A percentile compares a stretch with the other conserved stretches of the same genome.
Conservation (phyloP, 2,888 invertebrate genomes). For the Pherbina coryleti region DNA sequence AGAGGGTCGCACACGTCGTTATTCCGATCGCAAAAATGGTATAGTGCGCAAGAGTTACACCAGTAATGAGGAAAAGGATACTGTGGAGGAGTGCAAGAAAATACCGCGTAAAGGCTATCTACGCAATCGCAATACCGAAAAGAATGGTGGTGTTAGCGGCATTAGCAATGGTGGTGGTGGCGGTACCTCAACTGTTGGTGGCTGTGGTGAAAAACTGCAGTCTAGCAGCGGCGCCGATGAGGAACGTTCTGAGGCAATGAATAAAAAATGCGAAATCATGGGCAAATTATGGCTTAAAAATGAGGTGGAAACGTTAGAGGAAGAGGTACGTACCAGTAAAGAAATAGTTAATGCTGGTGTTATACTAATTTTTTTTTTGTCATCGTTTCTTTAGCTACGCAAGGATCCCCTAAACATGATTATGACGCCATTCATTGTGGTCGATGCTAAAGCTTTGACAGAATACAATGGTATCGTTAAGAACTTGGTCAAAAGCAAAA, state of each 20-base stretch:
- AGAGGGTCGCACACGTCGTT: constrained; percentile 66
- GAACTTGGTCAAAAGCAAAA: constrained; percentile 83
- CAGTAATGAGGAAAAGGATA: constrained; percentile 69
- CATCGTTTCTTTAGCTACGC: constrained; percentile 54
- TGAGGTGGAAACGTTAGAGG: constrained; percentile 89
- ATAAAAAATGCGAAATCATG: constrained; percentile 74
- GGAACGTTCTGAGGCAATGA: constrained; percentile 66
- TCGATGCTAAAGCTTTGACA: constrained; percentile 85
- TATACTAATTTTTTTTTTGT: background rate
- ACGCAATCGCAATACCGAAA: constrained; percentile 66
- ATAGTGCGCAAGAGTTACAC: constrained; percentile 68
- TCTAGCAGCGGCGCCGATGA: constrained; percentile 69
- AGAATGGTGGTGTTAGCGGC: constrained; percentile 51
- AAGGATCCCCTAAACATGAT: constrained; percentile 67
- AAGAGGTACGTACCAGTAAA: constrained; percentile 70
- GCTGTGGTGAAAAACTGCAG: constrained; percentile 63
- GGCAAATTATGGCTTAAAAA: constrained; percentile 91
- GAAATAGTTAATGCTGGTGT: background rate
- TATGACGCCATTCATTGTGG: constrained; percentile 88
- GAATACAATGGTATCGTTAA: constrained; percentile 83
- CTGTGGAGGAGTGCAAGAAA: constrained; percentile 67
- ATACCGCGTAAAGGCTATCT: constrained; percentile 68
- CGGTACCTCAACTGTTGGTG: constrained; percentile 61
- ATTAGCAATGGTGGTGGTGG: constrained; percentile 52
- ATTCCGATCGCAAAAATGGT: constrained; percentile 67